Evolutionary conservation across 2,797 vertebrate genomes (phyloP).

Genomic region (Poeciliopsis turneri): DNA sequence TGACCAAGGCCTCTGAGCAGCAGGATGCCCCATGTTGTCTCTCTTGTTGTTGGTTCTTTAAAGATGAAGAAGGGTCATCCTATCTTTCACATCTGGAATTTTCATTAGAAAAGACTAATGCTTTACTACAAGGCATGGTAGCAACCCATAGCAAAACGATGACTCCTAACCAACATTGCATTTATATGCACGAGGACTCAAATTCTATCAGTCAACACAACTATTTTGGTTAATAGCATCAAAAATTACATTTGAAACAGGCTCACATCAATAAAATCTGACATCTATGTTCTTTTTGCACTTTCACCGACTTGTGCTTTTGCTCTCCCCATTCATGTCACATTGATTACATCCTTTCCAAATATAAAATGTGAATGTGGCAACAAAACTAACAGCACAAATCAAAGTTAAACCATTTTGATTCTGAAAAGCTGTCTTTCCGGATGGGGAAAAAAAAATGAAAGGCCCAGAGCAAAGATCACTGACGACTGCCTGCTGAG

Average conservation of each 20-base stretch:
- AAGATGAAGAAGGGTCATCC: constrained; percentile 62
- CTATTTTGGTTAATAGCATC: constrained; percentile 26
- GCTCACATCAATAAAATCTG: constrained; percentile 42
- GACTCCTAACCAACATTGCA: constrained; percentile 37
- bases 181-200: constrained; percentile 44
- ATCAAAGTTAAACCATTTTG: constrained; percentile 67
- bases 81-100: constrained; percentile 77
- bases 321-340: constrained; percentile 43
- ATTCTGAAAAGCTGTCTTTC: constrained; percentile 69
- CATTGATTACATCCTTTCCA: constrained; percentile 50
- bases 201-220: constrained; percentile 35
- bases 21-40: constrained; percentile 77
- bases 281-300: constrained; percentile 40
- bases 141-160: constrained; percentile 9
- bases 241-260: constrained; percentile 31
- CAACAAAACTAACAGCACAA: constrained; percentile 45
- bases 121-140: constrained; percentile 20
- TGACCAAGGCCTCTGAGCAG: constrained; percentile 65
- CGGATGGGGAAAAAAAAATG: constrained; percentile 64
- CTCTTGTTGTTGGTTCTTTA: constrained; percentile 65
- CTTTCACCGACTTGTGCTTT: constrained; percentile 35
- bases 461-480: constrained; percentile 70
- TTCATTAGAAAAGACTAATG: constrained; percentile 71
- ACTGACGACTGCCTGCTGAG: constrained; percentile 72
- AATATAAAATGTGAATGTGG: constrained; percentile 56